Conservation (phyloP, 2,113 vertebrate species). For the Bagarius yarrelli region DNA sequence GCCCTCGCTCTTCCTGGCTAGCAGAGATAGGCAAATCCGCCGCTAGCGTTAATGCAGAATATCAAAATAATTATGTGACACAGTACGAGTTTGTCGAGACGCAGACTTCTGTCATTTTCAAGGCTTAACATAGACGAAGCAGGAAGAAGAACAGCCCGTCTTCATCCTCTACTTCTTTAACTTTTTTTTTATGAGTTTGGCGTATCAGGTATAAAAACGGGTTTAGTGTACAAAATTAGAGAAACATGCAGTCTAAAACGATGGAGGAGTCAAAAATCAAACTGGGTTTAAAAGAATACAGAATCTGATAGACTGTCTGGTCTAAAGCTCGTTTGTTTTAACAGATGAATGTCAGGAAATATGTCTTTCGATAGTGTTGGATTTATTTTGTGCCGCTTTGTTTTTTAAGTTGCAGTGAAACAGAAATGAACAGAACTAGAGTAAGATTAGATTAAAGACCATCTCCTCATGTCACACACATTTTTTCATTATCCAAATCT, state of each 20-base stretch:
- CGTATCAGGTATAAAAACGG: background rate
- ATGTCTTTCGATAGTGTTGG: no score
- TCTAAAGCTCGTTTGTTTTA: no score
- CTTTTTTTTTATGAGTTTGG: background rate
- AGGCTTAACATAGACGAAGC: slow-evolving; percentile 47
- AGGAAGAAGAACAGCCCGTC: background rate
- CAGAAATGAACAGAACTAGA: no score
- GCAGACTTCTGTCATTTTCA: slow-evolving; percentile 59
- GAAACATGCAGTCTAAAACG: background rate
- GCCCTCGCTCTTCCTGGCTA: slow-evolving; percentile 40
- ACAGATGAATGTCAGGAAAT: no score
- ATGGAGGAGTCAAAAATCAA: background rate
- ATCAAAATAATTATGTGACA: slow-evolving; percentile 64
- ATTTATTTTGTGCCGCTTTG: no score
- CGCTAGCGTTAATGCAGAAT: slow-evolving; percentile 69
- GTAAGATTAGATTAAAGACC: no score
- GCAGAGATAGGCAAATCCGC: slow-evolving; percentile 71
- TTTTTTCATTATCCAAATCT: no score
- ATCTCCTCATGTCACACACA: no score
- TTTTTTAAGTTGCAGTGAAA: no score
- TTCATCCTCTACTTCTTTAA: slow-evolving; percentile 1
- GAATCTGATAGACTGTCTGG: no score
- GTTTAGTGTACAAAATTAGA: background rate
- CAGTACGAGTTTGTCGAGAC: slow-evolving; percentile 50
- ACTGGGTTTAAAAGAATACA: background rate